Evolutionary conservation across 2,888 invertebrate species (phyloP).

Genomic region (Aphidius colemani): DNA sequence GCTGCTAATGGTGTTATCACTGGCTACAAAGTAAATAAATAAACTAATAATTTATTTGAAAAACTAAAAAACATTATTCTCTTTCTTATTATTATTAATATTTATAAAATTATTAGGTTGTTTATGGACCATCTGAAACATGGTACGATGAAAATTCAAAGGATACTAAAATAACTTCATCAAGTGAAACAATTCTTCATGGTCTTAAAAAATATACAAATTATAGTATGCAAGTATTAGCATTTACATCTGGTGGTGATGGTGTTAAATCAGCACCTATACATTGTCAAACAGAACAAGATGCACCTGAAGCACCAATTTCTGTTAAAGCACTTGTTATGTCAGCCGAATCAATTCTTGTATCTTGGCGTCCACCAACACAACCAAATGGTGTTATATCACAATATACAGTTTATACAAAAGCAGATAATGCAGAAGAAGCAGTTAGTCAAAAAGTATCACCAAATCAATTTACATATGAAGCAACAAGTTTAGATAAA

Average conservation of each 20-base stretch:
- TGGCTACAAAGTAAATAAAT: constrained; percentile 75
- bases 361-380: constrained; percentile 92
- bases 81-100: constrained; percentile 2
- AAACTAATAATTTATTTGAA: neutral
- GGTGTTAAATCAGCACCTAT: constrained; percentile 87
- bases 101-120: constrained; percentile 62
- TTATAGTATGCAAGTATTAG: constrained; percentile 95
- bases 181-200: constrained; percentile 90
- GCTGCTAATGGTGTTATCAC: constrained; percentile 94
- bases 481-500: constrained; percentile 81
- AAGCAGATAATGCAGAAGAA: constrained; percentile 70
- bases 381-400: constrained; percentile 92
- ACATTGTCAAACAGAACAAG: constrained; percentile 94
- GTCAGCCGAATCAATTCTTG: constrained; percentile 88
- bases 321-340: constrained; percentile 92
- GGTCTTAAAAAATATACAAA: constrained; percentile 94
- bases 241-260: constrained; percentile 93
- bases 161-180: constrained; percentile 89
- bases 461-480: constrained; percentile 84
- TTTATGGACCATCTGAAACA: constrained; percentile 87
- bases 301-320: constrained; percentile 92
- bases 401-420: constrained; percentile 90
- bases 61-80: neutral
- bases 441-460: constrained; percentile 78
- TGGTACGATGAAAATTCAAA: constrained; percentile 94